These are phyloP conservation scores for Gymnosoma rotundatum DNA, from an alignment of 2,888 invertebrate species.

Conservation along the genomic window DNA sequence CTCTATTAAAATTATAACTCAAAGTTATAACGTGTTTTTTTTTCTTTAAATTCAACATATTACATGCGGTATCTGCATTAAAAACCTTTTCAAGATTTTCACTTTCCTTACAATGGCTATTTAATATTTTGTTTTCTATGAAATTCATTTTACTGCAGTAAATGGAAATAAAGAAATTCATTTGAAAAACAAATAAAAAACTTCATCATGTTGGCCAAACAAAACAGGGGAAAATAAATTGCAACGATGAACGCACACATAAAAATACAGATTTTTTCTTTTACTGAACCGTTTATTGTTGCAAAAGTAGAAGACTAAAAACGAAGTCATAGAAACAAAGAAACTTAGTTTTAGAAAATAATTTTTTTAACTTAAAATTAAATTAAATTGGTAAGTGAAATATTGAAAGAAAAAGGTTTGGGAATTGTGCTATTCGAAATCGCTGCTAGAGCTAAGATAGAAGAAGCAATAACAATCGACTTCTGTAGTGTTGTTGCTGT, in stretches of 20 bases:
- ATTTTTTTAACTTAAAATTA: too few relatives aligned
- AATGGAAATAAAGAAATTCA: conserved; percentile 53
- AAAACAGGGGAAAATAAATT: conserved; percentile 51
- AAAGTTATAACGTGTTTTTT: neutral
- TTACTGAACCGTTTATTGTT: conserved; percentile 5
- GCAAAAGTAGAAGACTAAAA: neutral
- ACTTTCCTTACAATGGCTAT: conserved; percentile 48
- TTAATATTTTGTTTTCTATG: conserved; percentile 32
- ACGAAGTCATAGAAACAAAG: conserved; percentile 18
- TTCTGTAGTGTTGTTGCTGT: too few relatives aligned
- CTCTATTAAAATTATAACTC: too few relatives aligned
- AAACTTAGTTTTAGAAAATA: too few relatives aligned
- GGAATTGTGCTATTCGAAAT: too few relatives aligned
- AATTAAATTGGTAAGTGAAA: too few relatives aligned
- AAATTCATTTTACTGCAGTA: conserved; percentile 45
- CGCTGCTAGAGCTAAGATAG: too few relatives aligned
- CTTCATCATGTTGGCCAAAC: conserved; percentile 68
- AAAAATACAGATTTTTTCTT: neutral
- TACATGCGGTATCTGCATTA: conserved; percentile 5
- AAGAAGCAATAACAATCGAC: too few relatives aligned
- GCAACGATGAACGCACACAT: neutral
- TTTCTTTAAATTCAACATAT: neutral
- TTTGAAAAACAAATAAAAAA: conserved; percentile 57
- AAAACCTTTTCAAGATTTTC: conserved; percentile 40
- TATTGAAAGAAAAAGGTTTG: too few relatives aligned